Conservation (phyloP, 2,113 vertebrate species). For the Fregetta grallaria region DNA sequence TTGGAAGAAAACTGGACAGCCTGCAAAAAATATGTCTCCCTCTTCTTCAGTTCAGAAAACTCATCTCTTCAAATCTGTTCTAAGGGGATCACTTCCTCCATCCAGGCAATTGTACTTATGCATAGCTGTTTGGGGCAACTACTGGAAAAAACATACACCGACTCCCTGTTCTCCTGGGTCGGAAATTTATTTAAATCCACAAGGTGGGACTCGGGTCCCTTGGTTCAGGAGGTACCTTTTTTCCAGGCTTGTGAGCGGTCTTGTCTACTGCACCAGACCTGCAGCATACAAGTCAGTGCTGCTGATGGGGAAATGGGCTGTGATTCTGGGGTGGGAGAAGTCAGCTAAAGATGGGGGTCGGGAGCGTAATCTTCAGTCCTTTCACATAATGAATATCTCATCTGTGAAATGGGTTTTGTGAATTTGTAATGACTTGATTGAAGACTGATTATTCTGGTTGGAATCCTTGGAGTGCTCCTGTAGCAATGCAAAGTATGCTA, state of each 20-base stretch:
- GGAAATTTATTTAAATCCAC: not conserved
- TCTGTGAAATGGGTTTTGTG: not conserved
- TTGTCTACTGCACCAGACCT: not conserved
- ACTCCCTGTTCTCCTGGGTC: not conserved
- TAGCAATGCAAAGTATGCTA: not conserved
- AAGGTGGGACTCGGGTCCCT: not conserved
- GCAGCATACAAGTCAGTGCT: not conserved
- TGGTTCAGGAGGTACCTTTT: not conserved
- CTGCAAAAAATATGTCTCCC: not conserved
- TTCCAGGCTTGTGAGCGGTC: not conserved
- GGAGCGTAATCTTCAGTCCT: not conserved
- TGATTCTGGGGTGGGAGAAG: not conserved
- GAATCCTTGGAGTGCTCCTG: not conserved
- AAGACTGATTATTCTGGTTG: not conserved
- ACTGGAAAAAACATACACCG: fast-evolving
- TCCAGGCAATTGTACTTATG: not conserved
- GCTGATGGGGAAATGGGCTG: not conserved
- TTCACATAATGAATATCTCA: not conserved
- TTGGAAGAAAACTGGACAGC: not conserved
- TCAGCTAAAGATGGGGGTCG: not conserved
- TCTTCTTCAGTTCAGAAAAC: not conserved
- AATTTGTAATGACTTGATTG: not conserved
- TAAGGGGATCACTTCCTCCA: not conserved
- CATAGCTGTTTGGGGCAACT: not conserved
- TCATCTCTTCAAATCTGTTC: not conserved